phyloP scores from a whole-genome alignment of 2,888 invertebrate genomes.

The Chymomyza fuscimana region DNA sequence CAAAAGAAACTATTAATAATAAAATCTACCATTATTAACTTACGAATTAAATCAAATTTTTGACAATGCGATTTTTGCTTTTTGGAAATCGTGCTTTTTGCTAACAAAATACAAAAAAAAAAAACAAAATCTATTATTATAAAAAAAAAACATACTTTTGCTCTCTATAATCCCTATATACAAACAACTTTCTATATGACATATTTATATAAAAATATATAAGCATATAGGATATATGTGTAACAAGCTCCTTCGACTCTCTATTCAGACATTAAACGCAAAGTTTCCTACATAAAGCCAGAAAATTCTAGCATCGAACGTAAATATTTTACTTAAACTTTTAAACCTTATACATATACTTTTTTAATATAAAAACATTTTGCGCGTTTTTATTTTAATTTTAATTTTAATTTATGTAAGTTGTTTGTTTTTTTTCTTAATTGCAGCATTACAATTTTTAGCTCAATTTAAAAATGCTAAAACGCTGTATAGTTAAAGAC shows the following conservation, averaged over 20 bases:
- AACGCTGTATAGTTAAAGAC: slow-evolving; percentile 39
- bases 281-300: slow-evolving; percentile 5
- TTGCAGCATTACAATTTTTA: neutral
- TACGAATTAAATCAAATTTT: slow-evolving; percentile 67
- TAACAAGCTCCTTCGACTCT: slow-evolving; percentile 44
- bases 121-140: slow-evolving; percentile 52
- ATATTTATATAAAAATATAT: slow-evolving; percentile 50
- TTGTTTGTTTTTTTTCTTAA: slow-evolving; percentile 1
- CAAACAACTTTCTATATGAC: slow-evolving; percentile 58
- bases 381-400: slow-evolving; percentile 10
- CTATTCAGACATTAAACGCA: slow-evolving; percentile 30
- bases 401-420: neutral
- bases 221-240: slow-evolving; percentile 41
- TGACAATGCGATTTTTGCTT: slow-evolving; percentile 72
- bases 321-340: neutral
- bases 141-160: slow-evolving; percentile 56
- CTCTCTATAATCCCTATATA: slow-evolving; percentile 71
- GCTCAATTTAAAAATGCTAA: slow-evolving; percentile 40
- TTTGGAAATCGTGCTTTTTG: slow-evolving; percentile 75
- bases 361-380: slow-evolving; percentile 11
- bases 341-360: neutral
- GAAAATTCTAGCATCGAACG: neutral
- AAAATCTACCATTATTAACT: slow-evolving; percentile 60
- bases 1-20: slow-evolving; percentile 29
- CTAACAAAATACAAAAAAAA: slow-evolving; percentile 46